Evolutionary conservation across 2,888 invertebrate species (phyloP), one percentile per base, ranked within the genome.

Genomic region (Patella pellucida): DNA sequence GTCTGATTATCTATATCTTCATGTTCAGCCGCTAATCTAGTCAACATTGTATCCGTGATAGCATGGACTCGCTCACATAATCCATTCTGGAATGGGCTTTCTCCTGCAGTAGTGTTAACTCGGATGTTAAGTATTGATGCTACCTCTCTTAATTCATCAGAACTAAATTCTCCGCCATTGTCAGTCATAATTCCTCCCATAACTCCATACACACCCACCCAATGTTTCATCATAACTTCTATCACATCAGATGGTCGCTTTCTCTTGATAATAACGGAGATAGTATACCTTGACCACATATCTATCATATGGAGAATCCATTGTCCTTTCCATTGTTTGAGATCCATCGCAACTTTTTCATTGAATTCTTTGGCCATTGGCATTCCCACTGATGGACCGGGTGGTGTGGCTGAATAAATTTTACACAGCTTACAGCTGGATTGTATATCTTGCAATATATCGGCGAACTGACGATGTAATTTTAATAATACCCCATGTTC

Each of bases 161-260:
- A 16, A 5, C n/a, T n/a, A 71, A 56, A 54, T 75, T 72, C 56
- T 5, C 56, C 56, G 14, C 56, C 56, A 56, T 56, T 56, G 7
- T 56, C 5, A 54, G 52, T 52, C 69, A 75, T 62, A 51, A 77
- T 73, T 51, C 52, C 67, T 23, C 54, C 62, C 77, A 75, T 77
- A 31, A 75, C 56, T 68, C 73, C 77, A 76, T 73, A 78, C 3
- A 52, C 67, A 27, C 72, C 72, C 51, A 78, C 68, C 79, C 77
- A 79, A 41, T 41, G 15, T 50, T 51, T 69, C 75, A 73, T 73
- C 41, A 78, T 50, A 16, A 3, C 31, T 52, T 77, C 75, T 50
- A 78, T 73, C 12, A 76, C 74, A 54, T 76, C 73, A 54, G 68
- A 71, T 2, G 76, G 70, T 52, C 52, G 69, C 56, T 79, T 78